Conservation (phyloP, 1,140 invertebrate species). For the Asbolus verrucosus region DNA sequence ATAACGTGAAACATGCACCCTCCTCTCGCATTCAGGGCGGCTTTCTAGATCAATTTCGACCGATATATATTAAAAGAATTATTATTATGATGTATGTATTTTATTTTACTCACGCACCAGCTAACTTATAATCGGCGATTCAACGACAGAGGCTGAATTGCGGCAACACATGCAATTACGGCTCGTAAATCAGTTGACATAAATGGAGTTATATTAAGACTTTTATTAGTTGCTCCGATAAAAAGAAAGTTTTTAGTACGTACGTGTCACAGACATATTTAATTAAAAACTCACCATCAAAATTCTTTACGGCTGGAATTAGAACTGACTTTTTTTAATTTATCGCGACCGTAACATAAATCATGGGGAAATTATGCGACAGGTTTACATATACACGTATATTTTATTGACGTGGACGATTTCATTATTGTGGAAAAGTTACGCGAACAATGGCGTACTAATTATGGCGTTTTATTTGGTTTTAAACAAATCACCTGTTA, state of each 20-base stretch:
- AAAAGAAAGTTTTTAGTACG: conserved; percentile 54
- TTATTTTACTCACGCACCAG: conserved; percentile 50
- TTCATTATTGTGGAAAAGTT: too few species aligned
- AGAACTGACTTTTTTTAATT: conserved; percentile 13
- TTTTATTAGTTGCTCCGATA: conserved; percentile 56
- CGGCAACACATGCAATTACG: conserved; percentile 58
- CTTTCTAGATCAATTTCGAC: conserved; percentile 39
- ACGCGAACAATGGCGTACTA: too few species aligned
- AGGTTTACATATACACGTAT: too few species aligned
- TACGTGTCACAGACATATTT: conserved; percentile 32
- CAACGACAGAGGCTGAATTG: conserved; percentile 52
- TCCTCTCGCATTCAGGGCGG: conserved; percentile 25
- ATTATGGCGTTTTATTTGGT: too few species aligned
- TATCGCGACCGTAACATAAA: conserved; percentile 23
- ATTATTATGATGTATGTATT: conserved; percentile 45
- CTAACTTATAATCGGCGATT: conserved; percentile 52
- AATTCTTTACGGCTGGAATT: conserved; percentile 22
- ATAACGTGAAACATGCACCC: conserved; percentile 38
- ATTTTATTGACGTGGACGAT: too few species aligned
- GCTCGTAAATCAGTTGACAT: conserved; percentile 57
- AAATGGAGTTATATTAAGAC: conserved; percentile 60
- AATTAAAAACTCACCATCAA: conserved; percentile 31
- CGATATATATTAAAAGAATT: conserved; percentile 42
- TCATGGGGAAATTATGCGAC: neutral
- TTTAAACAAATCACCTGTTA: too few species aligned